Conservation (phyloP, 2,888 invertebrate genomes). For the Microctonus hyperodae region DNA sequence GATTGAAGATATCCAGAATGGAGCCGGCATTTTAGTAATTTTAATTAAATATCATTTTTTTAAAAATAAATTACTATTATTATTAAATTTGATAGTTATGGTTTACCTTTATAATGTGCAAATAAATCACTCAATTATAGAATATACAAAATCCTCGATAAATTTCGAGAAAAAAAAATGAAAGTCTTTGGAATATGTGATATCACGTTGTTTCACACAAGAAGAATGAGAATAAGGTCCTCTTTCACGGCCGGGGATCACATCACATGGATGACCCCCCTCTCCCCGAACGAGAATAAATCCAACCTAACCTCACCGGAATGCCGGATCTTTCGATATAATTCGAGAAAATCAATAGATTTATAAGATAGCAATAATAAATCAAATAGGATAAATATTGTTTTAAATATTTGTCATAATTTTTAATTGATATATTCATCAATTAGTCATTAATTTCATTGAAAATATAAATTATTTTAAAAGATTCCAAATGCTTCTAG, state of each 20-base stretch:
- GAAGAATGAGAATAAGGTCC: constrained; percentile 37
- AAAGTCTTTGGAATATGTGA: constrained; percentile 45
- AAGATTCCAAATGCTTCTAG: constrained; percentile 41
- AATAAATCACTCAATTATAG: neutral
- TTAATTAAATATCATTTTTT: neutral
- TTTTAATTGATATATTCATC: neutral
- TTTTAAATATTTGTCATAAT: neutral
- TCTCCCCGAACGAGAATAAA: neutral
- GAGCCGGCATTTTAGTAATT: neutral
- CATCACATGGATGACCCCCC: constrained; percentile 45
- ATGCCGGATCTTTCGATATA: constrained; percentile 18
- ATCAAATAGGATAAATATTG: neutral
- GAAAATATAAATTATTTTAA: neutral
- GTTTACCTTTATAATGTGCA: constrained; percentile 41
- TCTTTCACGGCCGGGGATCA: constrained; percentile 32
- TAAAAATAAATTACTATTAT: no score
- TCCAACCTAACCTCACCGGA: constrained; percentile 27
- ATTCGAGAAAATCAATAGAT: constrained; percentile 18
- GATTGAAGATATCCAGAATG: neutral
- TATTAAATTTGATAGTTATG: no score
- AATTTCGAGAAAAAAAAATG: constrained; percentile 39
- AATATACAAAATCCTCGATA: constrained; percentile 17
- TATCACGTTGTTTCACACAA: constrained; percentile 48
- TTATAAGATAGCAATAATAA: constrained; percentile 4
- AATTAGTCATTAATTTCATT: neutral